Conservation (phyloP, 2,113 vertebrate genomes). For the Oxyura jamaicensis region DNA sequence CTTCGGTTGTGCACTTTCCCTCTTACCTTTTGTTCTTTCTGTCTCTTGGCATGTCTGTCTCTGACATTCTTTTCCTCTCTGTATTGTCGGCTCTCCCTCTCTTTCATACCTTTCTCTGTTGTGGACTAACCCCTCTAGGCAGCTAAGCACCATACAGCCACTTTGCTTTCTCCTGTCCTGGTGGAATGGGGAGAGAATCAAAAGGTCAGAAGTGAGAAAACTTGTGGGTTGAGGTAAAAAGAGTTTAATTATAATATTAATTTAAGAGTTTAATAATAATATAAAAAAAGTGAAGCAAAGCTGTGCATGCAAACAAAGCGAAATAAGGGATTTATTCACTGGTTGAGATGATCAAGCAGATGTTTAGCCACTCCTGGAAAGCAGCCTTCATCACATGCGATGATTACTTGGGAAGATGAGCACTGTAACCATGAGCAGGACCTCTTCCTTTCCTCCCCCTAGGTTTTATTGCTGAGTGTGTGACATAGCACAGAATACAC, state of each 20-base stretch:
- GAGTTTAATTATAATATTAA: not conserved
- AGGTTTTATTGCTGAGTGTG: not conserved
- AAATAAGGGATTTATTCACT: not conserved
- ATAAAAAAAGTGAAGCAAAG: not conserved
- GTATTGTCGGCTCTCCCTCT: not conserved
- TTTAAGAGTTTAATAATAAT: too few relatives aligned
- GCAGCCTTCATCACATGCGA: not conserved
- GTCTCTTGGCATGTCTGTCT: not conserved
- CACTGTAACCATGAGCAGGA: not conserved
- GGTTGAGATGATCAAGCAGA: not conserved
- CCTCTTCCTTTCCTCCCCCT: not conserved
- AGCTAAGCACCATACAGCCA: not conserved
- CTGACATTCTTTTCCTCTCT: not conserved
- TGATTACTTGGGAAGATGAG: not conserved
- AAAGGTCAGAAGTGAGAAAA: not conserved
- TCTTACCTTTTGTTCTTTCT: not conserved
- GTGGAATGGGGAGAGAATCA: too few relatives aligned
- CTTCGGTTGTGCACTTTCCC: not conserved
- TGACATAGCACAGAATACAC: not conserved
- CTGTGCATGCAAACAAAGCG: not conserved
- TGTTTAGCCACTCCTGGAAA: not conserved
- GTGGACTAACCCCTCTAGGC: not conserved
- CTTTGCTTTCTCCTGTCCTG: not conserved
- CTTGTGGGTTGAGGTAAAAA: not conserved
- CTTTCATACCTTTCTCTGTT: not conserved